A percentile compares a stretch with the other conserved stretches of the same genome.
phyloP scores from a whole-genome alignment of 2,888 invertebrate genomes.

The Saturnia pavonia region DNA sequence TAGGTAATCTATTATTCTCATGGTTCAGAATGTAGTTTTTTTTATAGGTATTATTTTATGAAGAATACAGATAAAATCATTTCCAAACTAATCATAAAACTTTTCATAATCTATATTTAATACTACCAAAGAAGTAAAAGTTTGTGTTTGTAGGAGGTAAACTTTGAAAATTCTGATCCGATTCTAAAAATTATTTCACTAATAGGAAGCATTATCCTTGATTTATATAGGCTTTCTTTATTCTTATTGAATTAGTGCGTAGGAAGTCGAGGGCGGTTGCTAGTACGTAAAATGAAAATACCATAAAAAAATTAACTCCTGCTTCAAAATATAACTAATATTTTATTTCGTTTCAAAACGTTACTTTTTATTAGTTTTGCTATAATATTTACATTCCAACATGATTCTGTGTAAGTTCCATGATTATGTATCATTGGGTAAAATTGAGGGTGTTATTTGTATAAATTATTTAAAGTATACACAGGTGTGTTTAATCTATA shows the following conservation, averaged over 20 bases:
- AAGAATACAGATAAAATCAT: not conserved
- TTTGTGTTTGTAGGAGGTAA: too few relatives aligned
- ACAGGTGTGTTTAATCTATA: conserved; percentile 3
- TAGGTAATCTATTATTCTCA: not conserved
- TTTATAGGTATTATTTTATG: not conserved
- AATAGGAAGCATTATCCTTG: too few relatives aligned
- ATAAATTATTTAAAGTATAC: conserved; percentile 5
- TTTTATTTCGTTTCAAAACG: not conserved
- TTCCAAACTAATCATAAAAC: not conserved
- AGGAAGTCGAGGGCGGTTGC: too few relatives aligned
- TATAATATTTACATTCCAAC: not conserved
- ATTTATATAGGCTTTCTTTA: too few relatives aligned
- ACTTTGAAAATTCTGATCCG: too few relatives aligned
- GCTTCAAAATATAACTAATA: not conserved
- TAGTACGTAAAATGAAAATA: too few relatives aligned
- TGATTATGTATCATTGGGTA: not conserved
- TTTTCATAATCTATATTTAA: not conserved
- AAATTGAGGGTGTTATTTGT: not conserved
- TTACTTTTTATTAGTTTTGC: not conserved
- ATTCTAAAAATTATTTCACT: too few relatives aligned
- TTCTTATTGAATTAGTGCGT: too few relatives aligned
- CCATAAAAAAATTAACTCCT: not conserved
- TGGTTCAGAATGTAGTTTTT: not conserved
- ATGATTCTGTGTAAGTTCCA: not conserved
- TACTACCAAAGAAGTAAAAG: too few relatives aligned